A percentile compares a stretch with the other conserved stretches of the same genome.
Evolutionary conservation across 2,888 invertebrate genomes (phyloP).

Genomic region (Oasisia sp.): DNA sequence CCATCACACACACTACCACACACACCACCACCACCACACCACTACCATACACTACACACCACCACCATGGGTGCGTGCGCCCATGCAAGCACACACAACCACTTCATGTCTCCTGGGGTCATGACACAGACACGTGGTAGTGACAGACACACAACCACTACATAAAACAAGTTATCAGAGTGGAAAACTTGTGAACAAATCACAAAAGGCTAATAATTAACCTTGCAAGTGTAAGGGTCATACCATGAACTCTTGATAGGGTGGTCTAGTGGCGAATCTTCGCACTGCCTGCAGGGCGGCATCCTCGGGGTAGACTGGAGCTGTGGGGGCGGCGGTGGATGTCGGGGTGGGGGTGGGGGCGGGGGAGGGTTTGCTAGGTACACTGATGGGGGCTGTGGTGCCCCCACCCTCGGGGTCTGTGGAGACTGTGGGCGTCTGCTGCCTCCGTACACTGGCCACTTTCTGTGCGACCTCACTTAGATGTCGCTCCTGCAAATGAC

Average conservation of each 20-base stretch:
- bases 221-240: neutral
- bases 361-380: conserved; percentile 64
- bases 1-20: no score
- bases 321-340: conserved; percentile 50
- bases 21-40: no score
- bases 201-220: no score
- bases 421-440: conserved; percentile 67
- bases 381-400: conserved; percentile 44
- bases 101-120: no score
- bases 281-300: conserved; percentile 97
- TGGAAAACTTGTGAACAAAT: conserved; percentile 8
- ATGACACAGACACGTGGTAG: no score
- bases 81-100: no score
- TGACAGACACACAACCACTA: no score
- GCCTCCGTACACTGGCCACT: conserved; percentile 76
- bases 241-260: conserved; percentile 62
- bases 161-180: neutral
- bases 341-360: conserved; percentile 50
- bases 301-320: conserved; percentile 91
- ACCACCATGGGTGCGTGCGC: no score
- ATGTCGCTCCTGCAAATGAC: conserved; percentile 78
- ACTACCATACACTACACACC: no score
- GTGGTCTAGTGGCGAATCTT: conserved; percentile 80
- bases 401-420: neutral
- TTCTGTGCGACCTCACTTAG: conserved; percentile 80